Base-by-base conservation (phyloP, 2,113 vertebrate species). In the Channa maculata region DNA sequence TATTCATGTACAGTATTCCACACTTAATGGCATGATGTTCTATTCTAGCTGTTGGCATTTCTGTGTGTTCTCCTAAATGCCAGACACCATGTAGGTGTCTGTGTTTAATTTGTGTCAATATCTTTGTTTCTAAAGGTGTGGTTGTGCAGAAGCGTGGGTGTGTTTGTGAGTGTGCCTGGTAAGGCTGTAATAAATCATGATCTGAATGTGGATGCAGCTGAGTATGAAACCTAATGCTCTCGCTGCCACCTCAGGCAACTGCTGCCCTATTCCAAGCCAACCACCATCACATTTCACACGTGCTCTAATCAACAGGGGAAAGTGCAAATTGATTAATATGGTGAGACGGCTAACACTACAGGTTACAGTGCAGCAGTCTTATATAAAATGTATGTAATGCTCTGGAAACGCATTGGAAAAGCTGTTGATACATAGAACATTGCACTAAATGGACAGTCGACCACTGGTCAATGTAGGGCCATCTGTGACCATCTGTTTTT, bases 271-370 rank as follows among this genome's bases (percentile, higher is more conserved):
- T 91, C 88, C 87, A 88, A 24, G 90, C 84, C 87, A 86, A 80
- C 79, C 82, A 67, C 80, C 77, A 11, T 70, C 88, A 87, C 89
- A 87, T 91, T 90, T 89, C 89, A 87, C 89, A 86, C 59, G 71
- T 81, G 15, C 79, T 86, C 82, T 92, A 92, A 91, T 92, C 91
- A 93, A 87, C 90, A 87, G 89, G 86, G 85, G 88, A 90, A 91
- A 89, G 91, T 92, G 88, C 88, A 92, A 91, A 91, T 86, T 88
- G 88, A 92, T 92, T 92, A 92, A 92, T 92, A 83, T 75, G 75
- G 90, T 91, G 82, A 80, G 88, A 86, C 65, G 45, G 54, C 78
- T 90, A 92, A 90, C 91, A 83, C 79, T 81, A 85, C 73, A 84
- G 88, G 86, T 91, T 90, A 91, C 46, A 0, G 79, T 61, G 79